These are phyloP conservation scores for Meda fulgida DNA, from an alignment of 2,797 vertebrate genomes.

Conservation along the genomic window DNA sequence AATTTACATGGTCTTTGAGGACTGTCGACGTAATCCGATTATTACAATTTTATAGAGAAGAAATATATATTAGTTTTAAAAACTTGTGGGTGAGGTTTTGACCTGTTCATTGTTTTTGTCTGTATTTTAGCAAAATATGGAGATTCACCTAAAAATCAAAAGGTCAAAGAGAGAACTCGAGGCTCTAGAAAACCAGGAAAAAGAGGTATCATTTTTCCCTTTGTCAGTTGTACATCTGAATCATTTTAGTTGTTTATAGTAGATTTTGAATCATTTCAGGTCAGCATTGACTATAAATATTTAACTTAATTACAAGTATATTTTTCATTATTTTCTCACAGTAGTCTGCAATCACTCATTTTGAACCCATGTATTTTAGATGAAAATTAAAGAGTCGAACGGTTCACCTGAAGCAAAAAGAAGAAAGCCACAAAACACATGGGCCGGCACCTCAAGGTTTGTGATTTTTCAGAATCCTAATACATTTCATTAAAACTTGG, in stretches of 20 bases:
- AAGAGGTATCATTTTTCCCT: slow-evolving; percentile 78
- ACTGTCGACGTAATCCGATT: neutral
- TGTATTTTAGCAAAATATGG: slow-evolving; percentile 93
- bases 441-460: slow-evolving; percentile 74
- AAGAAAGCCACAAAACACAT: slow-evolving; percentile 75
- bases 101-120: slow-evolving; percentile 17
- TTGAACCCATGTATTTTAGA: slow-evolving; percentile 61
- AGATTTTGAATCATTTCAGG: neutral
- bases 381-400: slow-evolving; percentile 67
- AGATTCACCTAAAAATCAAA: slow-evolving; percentile 96
- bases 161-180: slow-evolving; percentile 93
- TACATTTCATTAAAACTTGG: neutral
- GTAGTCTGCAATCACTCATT: neutral
- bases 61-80: neutral
- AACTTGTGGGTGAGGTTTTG: neutral
- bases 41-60: neutral
- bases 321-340: neutral
- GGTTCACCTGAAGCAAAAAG: slow-evolving; percentile 78
- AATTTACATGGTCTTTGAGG: neutral
- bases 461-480: neutral
- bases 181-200: slow-evolving; percentile 93
- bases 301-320: neutral
- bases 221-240: neutral
- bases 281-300: neutral
- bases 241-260: neutral